Evolutionary conservation across 2,113 vertebrate genomes (phyloP), one percentile per base, ranked within the genome.

Genomic region (Condylura cristata): DNA sequence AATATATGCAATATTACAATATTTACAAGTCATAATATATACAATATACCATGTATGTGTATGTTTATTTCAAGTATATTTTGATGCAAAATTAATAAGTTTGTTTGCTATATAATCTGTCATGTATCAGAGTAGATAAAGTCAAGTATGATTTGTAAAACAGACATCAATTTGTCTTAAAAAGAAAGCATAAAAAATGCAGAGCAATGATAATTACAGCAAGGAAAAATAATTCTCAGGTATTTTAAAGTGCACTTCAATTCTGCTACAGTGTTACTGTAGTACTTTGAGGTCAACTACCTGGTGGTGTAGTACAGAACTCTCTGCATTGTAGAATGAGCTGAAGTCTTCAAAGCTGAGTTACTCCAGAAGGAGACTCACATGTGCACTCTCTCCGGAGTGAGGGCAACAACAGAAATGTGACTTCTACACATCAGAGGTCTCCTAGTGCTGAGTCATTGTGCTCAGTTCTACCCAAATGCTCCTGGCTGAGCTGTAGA

Each of bases 401-500:
- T 14, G 22, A 60, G 56, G 28, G 32, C 8, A 72, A 41, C 10
- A 24, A 13, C 63, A 32, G 65, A 71, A 22, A 44, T 37, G 44
- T 72, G 48, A 20, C 20, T 60, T 4, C 32, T 74, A 28, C 90
- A 2, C 34, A 8, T 34, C 20, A 1, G 39, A 34, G 11, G 81
- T 87, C 80, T 94, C 48, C 17, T 63, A 34, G 4, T 88, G 78
- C 95, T 93, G 84, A 96, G 81, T 93, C 95, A 93, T 18, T 32
- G 46, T 66, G 10, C 28, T 70, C 28, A 44, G n/a, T 70, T 85
- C 68, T 83, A 58, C 48, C 80, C 34, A 82, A 18, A 84, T 61
- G 28, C 66, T 46, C n/a, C 71, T 93, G 79, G 18, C 24, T 44
- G 32, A 72, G 78, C 51, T 78, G 32, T 66, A 61, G 86, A 81